Percentiles rank a stretch among this genome's conserved stretches.
phyloP scores from a whole-genome alignment of 92 coral and sea anemone species.

The Bergia puertoricense region DNA sequence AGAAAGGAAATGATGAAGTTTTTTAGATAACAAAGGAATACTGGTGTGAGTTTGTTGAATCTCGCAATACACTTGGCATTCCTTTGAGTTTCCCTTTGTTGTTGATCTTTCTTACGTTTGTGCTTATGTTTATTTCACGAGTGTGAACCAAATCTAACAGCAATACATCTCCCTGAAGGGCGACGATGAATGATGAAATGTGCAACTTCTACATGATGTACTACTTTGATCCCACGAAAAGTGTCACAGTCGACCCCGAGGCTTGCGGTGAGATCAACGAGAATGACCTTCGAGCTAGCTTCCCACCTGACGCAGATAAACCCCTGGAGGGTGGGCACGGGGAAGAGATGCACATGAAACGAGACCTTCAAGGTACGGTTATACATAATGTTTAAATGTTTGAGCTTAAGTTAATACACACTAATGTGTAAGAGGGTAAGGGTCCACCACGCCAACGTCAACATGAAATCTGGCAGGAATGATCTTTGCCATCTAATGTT shows the following conservation, averaged over 20 bases:
- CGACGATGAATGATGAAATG: constrained; percentile 99
- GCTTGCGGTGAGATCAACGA: constrained; percentile 45
- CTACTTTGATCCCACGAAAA: constrained; percentile 63
- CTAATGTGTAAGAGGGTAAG: neutral
- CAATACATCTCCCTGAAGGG: constrained; percentile 40
- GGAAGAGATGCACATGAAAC: constrained; percentile 83
- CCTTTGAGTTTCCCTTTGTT: too few species aligned
- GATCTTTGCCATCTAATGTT: too few species aligned
- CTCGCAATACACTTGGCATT: too few species aligned
- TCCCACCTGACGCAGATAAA: constrained; percentile 73
- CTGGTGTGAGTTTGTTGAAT: too few species aligned
- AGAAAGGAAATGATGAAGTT: too few species aligned
- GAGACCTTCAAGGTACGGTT: constrained; percentile 52
- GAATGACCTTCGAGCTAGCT: constrained; percentile 29
- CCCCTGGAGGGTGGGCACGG: constrained; percentile 76
- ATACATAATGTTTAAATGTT: neutral
- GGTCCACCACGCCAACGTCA: too few species aligned
- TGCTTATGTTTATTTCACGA: neutral
- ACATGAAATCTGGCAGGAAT: too few species aligned
- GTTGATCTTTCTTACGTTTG: too few species aligned
- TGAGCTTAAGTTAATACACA: neutral
- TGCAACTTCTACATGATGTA: constrained; percentile 98
- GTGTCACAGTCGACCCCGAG: neutral
- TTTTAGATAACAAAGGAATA: too few species aligned
- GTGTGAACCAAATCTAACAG: neutral